A percentile compares a stretch with the other conserved stretches of the same genome.
These are phyloP conservation scores for Sapayoa aenigma DNA, from an alignment of 2,113 vertebrate genomes.

Conservation along the genomic window DNA sequence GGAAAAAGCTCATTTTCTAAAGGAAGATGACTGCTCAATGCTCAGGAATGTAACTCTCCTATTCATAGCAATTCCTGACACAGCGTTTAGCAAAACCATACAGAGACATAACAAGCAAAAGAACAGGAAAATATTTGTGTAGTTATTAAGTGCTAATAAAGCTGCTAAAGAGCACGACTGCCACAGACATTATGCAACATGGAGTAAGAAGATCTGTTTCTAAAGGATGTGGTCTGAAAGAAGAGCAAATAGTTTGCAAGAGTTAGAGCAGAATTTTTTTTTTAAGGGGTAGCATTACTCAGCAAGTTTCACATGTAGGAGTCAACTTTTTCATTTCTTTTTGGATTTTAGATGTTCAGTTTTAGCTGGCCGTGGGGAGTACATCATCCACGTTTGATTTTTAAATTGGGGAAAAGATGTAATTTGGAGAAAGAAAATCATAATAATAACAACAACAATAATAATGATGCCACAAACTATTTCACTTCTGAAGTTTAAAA, in stretches of 20 bases:
- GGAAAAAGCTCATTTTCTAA: neutral
- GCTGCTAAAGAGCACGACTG: neutral
- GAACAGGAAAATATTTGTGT: slow-evolving; percentile 16
- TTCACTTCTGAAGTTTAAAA: neutral
- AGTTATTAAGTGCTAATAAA: neutral
- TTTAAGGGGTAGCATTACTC: slow-evolving; percentile 23
- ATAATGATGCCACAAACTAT: neutral
- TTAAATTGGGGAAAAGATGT: neutral
- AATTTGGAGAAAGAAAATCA: neutral
- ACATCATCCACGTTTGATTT: neutral
- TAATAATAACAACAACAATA: neutral
- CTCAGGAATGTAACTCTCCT: neutral
- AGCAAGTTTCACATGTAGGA: slow-evolving; percentile 26
- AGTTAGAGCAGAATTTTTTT: neutral
- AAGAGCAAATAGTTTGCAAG: neutral
- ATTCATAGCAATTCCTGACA: slow-evolving; percentile 16
- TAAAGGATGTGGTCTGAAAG: slow-evolving; percentile 39
- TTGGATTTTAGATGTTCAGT: neutral
- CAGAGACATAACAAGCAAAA: slow-evolving; percentile 47
- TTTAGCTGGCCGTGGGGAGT: neutral
- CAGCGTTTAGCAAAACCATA: neutral
- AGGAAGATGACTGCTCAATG: neutral
- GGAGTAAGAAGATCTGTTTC: neutral
- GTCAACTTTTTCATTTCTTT: neutral
- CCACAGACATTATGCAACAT: slow-evolving; percentile 25